phyloP scores from a whole-genome alignment of 2,113 vertebrate genomes.

The Zingel zingel region DNA sequence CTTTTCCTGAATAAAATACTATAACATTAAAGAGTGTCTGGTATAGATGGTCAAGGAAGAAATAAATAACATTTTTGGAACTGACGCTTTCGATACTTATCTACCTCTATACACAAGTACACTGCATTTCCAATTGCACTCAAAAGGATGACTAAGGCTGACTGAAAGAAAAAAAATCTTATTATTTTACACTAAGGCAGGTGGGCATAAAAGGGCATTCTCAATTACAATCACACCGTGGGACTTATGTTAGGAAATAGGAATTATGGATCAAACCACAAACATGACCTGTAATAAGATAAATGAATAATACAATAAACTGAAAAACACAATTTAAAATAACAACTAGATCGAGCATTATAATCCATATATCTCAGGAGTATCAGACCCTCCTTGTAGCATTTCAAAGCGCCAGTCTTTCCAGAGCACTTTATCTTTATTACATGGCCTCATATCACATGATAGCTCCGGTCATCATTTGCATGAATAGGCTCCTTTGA shows the following conservation, averaged over 20 bases:
- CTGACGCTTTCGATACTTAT: neutral
- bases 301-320: constrained; percentile 12
- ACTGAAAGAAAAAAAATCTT: neutral
- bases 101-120: neutral
- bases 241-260: neutral
- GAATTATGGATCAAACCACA: neutral
- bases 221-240: neutral
- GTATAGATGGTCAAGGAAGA: no score
- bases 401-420: constrained; percentile 46
- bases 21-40: no score
- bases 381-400: constrained; percentile 15
- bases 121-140: no score
- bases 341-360: neutral
- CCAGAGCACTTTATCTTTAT: constrained; percentile 48
- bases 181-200: neutral
- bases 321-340: constrained; percentile 27
- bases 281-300: constrained; percentile 13
- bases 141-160: neutral
- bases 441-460: constrained; percentile 42
- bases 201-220: neutral
- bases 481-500: constrained; percentile 67
- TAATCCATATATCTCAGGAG: neutral
- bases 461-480: constrained; percentile 55
- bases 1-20: no score
- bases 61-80: no score